Base-by-base conservation (phyloP, 2,797 vertebrate genomes). In the Petrocephalus sullivani region DNA sequence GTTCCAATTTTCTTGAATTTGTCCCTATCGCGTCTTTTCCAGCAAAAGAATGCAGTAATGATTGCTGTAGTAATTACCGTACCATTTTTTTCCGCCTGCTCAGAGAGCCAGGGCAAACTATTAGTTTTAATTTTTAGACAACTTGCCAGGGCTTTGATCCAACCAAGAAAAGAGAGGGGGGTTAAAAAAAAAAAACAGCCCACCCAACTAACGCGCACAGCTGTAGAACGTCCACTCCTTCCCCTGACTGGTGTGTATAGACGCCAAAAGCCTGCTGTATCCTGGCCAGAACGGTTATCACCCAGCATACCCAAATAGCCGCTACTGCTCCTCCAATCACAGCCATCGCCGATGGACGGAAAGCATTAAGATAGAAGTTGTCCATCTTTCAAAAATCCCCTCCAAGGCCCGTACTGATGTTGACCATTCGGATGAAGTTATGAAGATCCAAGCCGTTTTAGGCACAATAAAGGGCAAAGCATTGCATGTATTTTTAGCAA, bases 321-420 rank as follows among this genome's bases (percentile, higher is more conserved):
- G 82, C 88, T 85, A 88, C 87, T 37, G 88, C 87, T 54, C 21
- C 14, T 85, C 86, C 75, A 82, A 89, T 90, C 89, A 90, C 89
- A 92, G 94, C 92, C 93, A 16, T 91, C 90, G 88, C 60, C n/a
- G 93, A 94, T 94, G 94, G 93, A 93, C 94, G 94, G 94, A 93
- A 93, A 91, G 92, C 90, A 94, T 95, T 95, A 94, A 90, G 93
- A 95, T 95, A 95, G 95, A 92, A 91, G 64, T 56, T n/a, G 19
- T 57, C 87, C 46, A 57, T 53, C 84, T 71, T 90, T 93, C 21
- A 84, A 41, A n/a, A 85, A 57, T 19, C 53, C 82, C 82, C 41
- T 54, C n/a, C 12, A 75, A 82, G 81, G 75, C 82, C 60, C 58
- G 67, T 53, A 88, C 58, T 61, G 23, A 51, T n/a, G 87, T 41